These are phyloP conservation scores for Mesorhabditis sp. DNA, from an alignment of 2,888 invertebrate species.

Conservation along the genomic window DNA sequence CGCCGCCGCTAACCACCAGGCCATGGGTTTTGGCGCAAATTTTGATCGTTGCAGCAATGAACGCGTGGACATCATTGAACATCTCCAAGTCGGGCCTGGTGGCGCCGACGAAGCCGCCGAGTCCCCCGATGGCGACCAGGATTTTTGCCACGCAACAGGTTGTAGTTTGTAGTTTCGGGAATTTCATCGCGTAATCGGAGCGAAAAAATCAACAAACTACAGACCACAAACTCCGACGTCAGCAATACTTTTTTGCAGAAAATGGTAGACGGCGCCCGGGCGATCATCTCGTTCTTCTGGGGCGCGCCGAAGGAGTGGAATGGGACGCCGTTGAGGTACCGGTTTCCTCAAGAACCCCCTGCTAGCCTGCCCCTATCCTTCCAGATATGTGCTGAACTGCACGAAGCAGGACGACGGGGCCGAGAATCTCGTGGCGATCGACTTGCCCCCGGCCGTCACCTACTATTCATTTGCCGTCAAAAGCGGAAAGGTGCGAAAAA, in stretches of 20 bases:
- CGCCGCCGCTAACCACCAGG: no score
- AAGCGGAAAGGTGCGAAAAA: conserved; percentile 45
- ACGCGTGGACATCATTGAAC: conserved; percentile 41
- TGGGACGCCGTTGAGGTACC: conserved; percentile 46
- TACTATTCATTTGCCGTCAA: conserved; percentile 53
- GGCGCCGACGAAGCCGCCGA: conserved; percentile 56
- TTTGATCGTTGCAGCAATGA: conserved; percentile 27
- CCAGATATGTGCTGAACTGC: conserved; percentile 43
- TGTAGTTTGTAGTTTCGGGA: not conserved
- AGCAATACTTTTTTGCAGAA: conserved; percentile 27
- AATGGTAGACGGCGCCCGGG: conserved; percentile 55
- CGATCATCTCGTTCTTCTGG: conserved; percentile 56
- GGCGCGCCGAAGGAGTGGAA: conserved; percentile 53
- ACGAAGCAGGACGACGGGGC: conserved; percentile 36
- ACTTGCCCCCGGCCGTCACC: conserved; percentile 25
- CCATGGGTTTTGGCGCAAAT: no score
- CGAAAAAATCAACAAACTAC: not conserved
- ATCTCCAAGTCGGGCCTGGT: conserved; percentile 44
- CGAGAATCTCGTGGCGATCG: conserved; percentile 8
- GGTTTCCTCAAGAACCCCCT: no score
- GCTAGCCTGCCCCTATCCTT: no score
- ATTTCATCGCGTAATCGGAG: not conserved
- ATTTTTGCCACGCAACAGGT: conserved; percentile 54
- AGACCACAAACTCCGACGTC: not conserved
- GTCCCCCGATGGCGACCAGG: conserved; percentile 36